phyloP scores from a whole-genome alignment of 2,888 invertebrate genomes.

The Himalopsyche japonica region DNA sequence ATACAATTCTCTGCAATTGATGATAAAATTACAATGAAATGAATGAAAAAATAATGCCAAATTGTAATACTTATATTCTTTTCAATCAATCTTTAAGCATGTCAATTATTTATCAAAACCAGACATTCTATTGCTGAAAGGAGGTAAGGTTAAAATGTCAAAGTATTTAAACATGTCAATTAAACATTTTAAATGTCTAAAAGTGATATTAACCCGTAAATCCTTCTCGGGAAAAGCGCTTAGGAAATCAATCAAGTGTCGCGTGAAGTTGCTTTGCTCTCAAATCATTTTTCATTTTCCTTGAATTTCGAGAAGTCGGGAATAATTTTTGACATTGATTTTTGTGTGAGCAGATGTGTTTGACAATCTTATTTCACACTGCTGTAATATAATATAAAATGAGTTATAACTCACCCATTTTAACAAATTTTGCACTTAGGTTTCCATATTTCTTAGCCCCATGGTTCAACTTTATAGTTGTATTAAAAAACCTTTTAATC shows the following conservation, averaged over 20 bases:
- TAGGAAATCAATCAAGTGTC: conserved; percentile 2
- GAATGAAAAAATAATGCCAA: too few species aligned
- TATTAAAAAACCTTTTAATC: too few species aligned
- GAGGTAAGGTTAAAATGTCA: not conserved
- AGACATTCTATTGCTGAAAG: not conserved
- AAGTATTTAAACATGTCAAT: not conserved
- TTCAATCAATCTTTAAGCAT: not conserved
- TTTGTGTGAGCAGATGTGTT: not conserved
- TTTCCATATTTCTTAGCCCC: too few species aligned
- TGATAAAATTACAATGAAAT: too few species aligned
- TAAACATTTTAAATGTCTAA: not conserved
- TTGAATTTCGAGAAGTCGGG: not conserved
- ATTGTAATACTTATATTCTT: too few species aligned
- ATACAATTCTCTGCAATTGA: too few species aligned
- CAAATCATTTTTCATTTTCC: conserved; percentile 1
- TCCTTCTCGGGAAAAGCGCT: not conserved
- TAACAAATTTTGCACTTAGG: not conserved
- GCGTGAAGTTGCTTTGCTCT: not conserved
- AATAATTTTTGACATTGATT: not conserved
- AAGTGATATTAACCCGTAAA: not conserved
- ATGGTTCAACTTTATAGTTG: too few species aligned
- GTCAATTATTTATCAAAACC: not conserved
- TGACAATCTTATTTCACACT: not conserved
- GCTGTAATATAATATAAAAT: not conserved
- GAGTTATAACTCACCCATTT: not conserved